Conservation (phyloP, 1,140 invertebrate genomes). For the Nylanderia fulva region DNA sequence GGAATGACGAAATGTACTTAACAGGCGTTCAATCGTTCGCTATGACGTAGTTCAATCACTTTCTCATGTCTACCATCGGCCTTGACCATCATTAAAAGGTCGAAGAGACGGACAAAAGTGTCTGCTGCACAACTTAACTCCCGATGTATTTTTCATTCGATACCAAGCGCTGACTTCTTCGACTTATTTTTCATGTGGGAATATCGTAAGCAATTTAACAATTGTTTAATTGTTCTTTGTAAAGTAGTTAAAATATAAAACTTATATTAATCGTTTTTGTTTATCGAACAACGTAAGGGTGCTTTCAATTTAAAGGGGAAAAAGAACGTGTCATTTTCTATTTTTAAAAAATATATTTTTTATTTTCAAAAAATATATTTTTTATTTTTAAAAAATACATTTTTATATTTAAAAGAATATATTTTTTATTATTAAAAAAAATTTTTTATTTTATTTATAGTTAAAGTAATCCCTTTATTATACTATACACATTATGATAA, state of each 20-base stretch:
- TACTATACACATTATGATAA: no score
- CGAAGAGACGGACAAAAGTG: slow-evolving; percentile 62
- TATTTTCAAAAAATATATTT: background rate
- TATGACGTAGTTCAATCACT: slow-evolving; percentile 66
- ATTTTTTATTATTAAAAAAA: no score
- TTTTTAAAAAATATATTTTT: background rate
- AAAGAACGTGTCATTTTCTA: background rate
- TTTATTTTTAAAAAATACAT: slow-evolving; percentile 1
- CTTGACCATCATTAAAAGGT: slow-evolving; percentile 73
- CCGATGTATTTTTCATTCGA: slow-evolving; percentile 63
- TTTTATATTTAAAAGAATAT: no score
- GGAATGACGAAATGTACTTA: slow-evolving; percentile 33
- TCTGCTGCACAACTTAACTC: slow-evolving; percentile 40
- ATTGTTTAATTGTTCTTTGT: slow-evolving; percentile 32
- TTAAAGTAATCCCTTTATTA: no score
- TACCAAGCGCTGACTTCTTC: slow-evolving; percentile 15
- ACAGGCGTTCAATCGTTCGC: slow-evolving; percentile 18
- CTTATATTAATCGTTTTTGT: background rate
- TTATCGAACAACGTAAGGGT: background rate
- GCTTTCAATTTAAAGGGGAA: slow-evolving; percentile 1
- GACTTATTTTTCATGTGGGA: slow-evolving; percentile 55
- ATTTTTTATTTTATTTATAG: no score
- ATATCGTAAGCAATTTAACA: slow-evolving; percentile 33
- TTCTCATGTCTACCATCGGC: slow-evolving; percentile 66
- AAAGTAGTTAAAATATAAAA: background rate